Conservation (phyloP, 1,140 invertebrate genomes). For the Lepidostoma basale region DNA sequence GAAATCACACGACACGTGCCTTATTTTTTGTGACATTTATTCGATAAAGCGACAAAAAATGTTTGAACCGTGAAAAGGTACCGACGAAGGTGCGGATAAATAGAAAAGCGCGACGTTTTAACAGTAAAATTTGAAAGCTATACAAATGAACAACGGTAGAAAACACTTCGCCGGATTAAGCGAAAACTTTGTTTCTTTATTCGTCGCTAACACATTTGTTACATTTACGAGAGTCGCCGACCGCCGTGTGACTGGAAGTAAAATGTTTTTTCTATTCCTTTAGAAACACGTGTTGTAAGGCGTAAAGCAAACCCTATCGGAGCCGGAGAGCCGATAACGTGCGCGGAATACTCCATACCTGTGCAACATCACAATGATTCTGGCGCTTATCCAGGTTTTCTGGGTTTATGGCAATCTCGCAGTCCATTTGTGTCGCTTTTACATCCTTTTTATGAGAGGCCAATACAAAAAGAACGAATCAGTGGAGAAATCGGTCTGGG, state of each 20-base stretch:
- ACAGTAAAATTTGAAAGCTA: not conserved
- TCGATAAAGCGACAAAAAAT: no score
- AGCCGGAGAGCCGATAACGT: slow-evolving; percentile 4
- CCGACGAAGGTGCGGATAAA: no score
- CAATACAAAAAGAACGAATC: slow-evolving; percentile 26
- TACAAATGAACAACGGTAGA: slow-evolving; percentile 2
- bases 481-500: slow-evolving; percentile 1
- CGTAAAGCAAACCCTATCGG: slow-evolving; percentile 14
- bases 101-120: not conserved
- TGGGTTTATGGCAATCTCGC: slow-evolving; percentile 15
- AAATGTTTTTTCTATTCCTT: slow-evolving; percentile 18
- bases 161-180: slow-evolving; percentile 3
- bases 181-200: slow-evolving; percentile 16
- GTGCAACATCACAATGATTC: slow-evolving; percentile 22
- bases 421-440: slow-evolving; percentile 27
- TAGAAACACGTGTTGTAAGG: slow-evolving; percentile 20
- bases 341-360: slow-evolving; percentile 8
- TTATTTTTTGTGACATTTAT: no score
- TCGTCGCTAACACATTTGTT: slow-evolving; percentile 9
- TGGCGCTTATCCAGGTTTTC: slow-evolving; percentile 18
- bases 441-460: slow-evolving; percentile 23
- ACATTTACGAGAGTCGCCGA: slow-evolving; percentile 1
- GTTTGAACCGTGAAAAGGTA: no score
- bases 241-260: not conserved
- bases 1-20: no score